These are phyloP conservation scores for Epinephelus cyanopodus DNA, from an alignment of 2,113 vertebrate genomes.

Conservation along the genomic window DNA sequence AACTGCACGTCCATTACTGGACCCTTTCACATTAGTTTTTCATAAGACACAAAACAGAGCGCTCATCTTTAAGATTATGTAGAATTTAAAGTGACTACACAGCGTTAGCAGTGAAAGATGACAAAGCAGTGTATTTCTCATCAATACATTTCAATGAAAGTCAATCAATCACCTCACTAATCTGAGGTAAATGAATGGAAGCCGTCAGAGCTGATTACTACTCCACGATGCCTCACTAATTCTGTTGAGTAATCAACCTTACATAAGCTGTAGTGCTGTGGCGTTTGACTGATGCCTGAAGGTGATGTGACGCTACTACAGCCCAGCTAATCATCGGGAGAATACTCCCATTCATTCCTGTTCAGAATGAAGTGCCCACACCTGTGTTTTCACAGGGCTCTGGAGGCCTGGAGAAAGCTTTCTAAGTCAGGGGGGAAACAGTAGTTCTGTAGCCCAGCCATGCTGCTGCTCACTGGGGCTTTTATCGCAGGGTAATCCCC, in stretches of 20 bases:
- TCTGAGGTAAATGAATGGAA: slow-evolving; percentile 23
- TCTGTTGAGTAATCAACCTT: slow-evolving; percentile 71
- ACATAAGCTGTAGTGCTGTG: slow-evolving; percentile 61
- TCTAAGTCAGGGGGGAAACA: slow-evolving; percentile 75
- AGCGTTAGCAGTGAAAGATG: slow-evolving; percentile 6
- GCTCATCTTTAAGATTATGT: neutral
- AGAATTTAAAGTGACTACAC: neutral
- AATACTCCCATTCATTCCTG: slow-evolving; percentile 77
- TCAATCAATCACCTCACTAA: slow-evolving; percentile 19
- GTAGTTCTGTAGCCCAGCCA: slow-evolving; percentile 76
- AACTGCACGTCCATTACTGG: slow-evolving; percentile 26
- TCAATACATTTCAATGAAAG: neutral
- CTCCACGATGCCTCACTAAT: slow-evolving; percentile 19
- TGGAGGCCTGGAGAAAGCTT: slow-evolving; percentile 74
- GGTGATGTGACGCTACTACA: slow-evolving; percentile 62
- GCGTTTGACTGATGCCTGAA: slow-evolving; percentile 64
- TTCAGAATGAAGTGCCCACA: slow-evolving; percentile 69
- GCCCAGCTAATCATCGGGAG: slow-evolving; percentile 54
- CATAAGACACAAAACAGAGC: neutral
- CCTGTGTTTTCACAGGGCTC: slow-evolving; percentile 72
- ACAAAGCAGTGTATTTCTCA: neutral
- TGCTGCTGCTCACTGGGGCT: slow-evolving; percentile 81
- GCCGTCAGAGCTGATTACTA: slow-evolving; percentile 29
- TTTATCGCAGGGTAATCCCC: slow-evolving; percentile 86
- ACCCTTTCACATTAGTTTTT: slow-evolving; percentile 17